Conservation (phyloP, 1,140 invertebrate genomes). For the Penaeus chinensis region DNA sequence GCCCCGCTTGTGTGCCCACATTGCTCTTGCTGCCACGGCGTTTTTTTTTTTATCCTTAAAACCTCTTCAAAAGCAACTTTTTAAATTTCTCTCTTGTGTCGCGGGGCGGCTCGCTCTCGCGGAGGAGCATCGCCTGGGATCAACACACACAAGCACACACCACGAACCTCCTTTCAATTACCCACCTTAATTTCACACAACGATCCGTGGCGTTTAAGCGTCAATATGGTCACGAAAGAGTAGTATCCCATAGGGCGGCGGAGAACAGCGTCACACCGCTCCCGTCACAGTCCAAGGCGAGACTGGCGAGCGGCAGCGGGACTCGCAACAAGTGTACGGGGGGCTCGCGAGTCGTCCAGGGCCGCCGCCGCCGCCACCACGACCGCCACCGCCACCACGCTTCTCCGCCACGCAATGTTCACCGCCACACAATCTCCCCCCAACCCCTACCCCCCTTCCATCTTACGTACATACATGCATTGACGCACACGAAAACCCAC, state of each 20-base stretch:
- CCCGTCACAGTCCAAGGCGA: constrained; percentile 40
- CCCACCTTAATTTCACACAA: constrained; percentile 29
- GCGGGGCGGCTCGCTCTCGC: too few relatives aligned
- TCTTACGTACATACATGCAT: too few relatives aligned
- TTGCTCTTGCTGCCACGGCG: too few relatives aligned
- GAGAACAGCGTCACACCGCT: constrained; percentile 26
- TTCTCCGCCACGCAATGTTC: background rate
- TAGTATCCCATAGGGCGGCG: constrained; percentile 31
- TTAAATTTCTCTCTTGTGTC: too few relatives aligned
- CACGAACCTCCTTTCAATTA: background rate
- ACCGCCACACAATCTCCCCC: background rate
- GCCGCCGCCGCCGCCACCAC: constrained; percentile 28
- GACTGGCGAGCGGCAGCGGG: constrained; percentile 35
- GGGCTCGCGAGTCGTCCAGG: constrained; percentile 33
- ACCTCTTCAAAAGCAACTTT: too few relatives aligned
- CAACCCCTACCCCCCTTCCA: background rate
- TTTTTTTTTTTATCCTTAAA: too few relatives aligned
- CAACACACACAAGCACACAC: background rate
- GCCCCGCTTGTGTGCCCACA: too few relatives aligned
- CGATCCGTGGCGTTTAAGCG: too few relatives aligned
- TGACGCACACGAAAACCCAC: too few relatives aligned
- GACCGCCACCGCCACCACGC: constrained; percentile 27
- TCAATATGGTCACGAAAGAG: background rate
- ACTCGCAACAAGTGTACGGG: constrained; percentile 46
- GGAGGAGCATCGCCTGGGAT: too few relatives aligned